These are phyloP conservation scores for Sycophaga agraensis DNA, from an alignment of 1,140 invertebrate species.

Conservation along the genomic window DNA sequence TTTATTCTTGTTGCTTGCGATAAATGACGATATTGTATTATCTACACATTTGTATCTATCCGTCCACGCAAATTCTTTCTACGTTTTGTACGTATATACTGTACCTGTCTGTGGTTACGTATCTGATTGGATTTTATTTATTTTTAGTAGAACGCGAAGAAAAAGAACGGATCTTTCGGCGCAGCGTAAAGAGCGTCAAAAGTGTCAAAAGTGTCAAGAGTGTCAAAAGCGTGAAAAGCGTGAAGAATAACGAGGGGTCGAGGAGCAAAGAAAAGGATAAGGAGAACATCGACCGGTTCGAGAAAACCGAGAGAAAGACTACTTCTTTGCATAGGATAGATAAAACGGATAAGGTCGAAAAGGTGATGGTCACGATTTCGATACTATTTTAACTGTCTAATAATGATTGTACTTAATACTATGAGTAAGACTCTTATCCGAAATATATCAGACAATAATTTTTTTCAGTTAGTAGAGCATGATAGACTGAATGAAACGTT, in stretches of 20 bases:
- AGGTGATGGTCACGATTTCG: too few relatives aligned
- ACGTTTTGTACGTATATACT: too few relatives aligned
- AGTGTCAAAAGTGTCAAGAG: slow-evolving; percentile 33
- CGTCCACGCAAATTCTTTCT: neutral
- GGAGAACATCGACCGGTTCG: slow-evolving; percentile 33
- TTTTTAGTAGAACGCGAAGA: slow-evolving; percentile 13
- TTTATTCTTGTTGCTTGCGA: too few relatives aligned
- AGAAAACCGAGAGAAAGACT: slow-evolving; percentile 37
- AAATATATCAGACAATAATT: neutral
- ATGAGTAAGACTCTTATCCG: neutral
- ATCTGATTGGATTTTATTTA: too few relatives aligned
- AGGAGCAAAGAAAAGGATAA: slow-evolving; percentile 34
- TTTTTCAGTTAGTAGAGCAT: slow-evolving; percentile 25
- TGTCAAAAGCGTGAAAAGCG: slow-evolving; percentile 27
- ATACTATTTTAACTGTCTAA: too few relatives aligned
- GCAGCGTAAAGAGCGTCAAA: slow-evolving; percentile 31
- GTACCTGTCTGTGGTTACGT: too few relatives aligned
- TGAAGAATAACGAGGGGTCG: slow-evolving; percentile 5
- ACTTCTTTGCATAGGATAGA: slow-evolving; percentile 35
- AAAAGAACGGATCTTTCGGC: slow-evolving; percentile 37
- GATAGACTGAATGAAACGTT: slow-evolving; percentile 28
- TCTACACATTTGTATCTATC: neutral
- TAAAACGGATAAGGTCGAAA: slow-evolving; percentile 35
- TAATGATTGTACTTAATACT: too few relatives aligned
- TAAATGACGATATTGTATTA: too few relatives aligned